Percentiles rank a stretch among this genome's conserved stretches.
These are phyloP conservation scores for Serinus canaria DNA, from an alignment of 2,113 vertebrate genomes.

Conservation along the genomic window DNA sequence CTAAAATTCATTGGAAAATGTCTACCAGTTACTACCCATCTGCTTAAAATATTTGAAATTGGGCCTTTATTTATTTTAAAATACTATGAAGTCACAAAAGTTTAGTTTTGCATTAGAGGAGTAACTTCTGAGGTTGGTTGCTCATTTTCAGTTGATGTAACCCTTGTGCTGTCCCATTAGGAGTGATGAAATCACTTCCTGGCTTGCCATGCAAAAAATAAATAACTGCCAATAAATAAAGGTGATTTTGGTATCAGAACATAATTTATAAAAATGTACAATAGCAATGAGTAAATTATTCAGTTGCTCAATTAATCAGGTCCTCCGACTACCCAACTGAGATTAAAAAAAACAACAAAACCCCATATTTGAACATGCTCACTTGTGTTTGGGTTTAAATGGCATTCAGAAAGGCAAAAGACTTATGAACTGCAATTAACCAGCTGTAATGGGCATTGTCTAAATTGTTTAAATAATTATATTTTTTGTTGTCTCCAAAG, in stretches of 20 bases:
- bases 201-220: background rate
- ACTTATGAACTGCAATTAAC: constrained; percentile 15
- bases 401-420: background rate
- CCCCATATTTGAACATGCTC: background rate
- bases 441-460: background rate
- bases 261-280: constrained; percentile 51
- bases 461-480: background rate
- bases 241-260: background rate
- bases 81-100: background rate
- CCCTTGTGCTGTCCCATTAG: constrained; percentile 12
- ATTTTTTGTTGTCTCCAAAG: constrained; percentile 2
- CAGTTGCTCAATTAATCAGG: constrained; percentile 55
- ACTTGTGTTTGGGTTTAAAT: background rate
- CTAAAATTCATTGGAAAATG: background rate
- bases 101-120: constrained; percentile 26
- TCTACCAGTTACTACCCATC: background rate
- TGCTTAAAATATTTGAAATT: constrained; percentile 5
- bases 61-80: background rate
- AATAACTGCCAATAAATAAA: background rate
- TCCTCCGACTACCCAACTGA: background rate
- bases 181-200: constrained; percentile 55
- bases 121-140: background rate
- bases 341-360: background rate
- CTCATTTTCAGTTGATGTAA: constrained; percentile 35
- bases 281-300: constrained; percentile 51